Evolutionary conservation across 2,888 invertebrate species (phyloP).

Genomic region (Desoria tigrina): DNA sequence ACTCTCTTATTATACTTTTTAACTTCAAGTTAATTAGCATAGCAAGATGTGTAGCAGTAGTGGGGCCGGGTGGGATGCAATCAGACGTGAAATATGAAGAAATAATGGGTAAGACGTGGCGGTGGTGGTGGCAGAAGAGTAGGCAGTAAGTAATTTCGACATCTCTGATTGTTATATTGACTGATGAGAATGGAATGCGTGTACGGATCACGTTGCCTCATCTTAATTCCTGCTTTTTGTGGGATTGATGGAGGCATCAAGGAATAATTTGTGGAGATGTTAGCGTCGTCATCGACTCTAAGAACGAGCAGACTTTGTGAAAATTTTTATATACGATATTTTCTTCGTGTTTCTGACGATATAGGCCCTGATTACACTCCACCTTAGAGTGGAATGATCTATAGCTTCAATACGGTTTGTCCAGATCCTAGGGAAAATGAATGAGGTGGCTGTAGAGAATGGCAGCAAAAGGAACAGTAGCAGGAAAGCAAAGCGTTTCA

Average conservation of each 20-base stretch:
- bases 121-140: too few species aligned
- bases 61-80: constrained; percentile 8
- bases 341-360: too few species aligned
- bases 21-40: constrained; percentile 21
- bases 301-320: not conserved
- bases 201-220: constrained; percentile 23
- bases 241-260: constrained; percentile 36
- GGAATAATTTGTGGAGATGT: constrained; percentile 25
- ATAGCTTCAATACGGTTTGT: too few species aligned
- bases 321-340: too few species aligned
- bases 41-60: not conserved
- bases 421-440: constrained; percentile 9
- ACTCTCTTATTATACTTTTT: constrained; percentile 9
- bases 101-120: constrained; percentile 14
- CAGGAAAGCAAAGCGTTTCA: not conserved
- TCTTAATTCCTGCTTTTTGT: constrained; percentile 36
- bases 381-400: too few species aligned
- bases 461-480: constrained; percentile 4
- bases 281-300: not conserved
- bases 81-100: constrained; percentile 20
- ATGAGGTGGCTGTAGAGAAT: constrained; percentile 9
- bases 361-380: too few species aligned
- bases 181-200: constrained; percentile 20
- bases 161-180: constrained; percentile 25
- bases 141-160: constrained; percentile 15